These are phyloP conservation scores for Sporophila hypoxantha DNA, from an alignment of 2,113 vertebrate species.

Conservation along the genomic window DNA sequence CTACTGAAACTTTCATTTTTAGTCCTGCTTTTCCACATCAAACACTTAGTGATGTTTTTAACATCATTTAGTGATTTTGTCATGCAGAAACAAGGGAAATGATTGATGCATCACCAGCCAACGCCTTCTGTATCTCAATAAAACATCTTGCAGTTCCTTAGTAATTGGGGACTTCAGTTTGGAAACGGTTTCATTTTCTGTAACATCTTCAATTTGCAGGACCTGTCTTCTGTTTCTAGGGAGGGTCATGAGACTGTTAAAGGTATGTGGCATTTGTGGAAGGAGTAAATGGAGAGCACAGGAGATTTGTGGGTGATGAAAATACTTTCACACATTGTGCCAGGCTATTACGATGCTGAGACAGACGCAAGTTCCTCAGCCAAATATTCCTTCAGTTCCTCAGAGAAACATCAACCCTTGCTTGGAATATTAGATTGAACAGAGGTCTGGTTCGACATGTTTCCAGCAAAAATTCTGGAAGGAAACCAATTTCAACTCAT, in stretches of 20 bases:
- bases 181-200: slow-evolving; percentile 19
- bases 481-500: slow-evolving; percentile 12
- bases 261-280: background rate
- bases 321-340: background rate
- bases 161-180: background rate
- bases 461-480: slow-evolving; percentile 34
- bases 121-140: background rate
- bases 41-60: background rate
- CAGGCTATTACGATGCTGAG: slow-evolving; percentile 23
- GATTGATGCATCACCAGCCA: background rate
- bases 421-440: slow-evolving; percentile 43
- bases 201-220: background rate
- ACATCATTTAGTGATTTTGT: background rate
- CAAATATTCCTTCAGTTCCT: slow-evolving; percentile 41
- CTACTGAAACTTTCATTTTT: background rate
- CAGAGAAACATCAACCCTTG: slow-evolving; percentile 32
- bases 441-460: slow-evolving; percentile 19
- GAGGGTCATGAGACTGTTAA: background rate
- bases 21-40: background rate
- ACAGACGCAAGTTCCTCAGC: slow-evolving; percentile 16
- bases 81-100: background rate
- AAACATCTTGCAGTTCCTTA: background rate
- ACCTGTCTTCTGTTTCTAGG: background rate
- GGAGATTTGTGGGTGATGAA: slow-evolving; percentile 27
- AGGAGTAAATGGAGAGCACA: background rate